A percentile compares a stretch with the other conserved stretches of the same genome.
Conservation (phyloP, 1,140 invertebrate genomes). For the Callitettix versicolor region DNA sequence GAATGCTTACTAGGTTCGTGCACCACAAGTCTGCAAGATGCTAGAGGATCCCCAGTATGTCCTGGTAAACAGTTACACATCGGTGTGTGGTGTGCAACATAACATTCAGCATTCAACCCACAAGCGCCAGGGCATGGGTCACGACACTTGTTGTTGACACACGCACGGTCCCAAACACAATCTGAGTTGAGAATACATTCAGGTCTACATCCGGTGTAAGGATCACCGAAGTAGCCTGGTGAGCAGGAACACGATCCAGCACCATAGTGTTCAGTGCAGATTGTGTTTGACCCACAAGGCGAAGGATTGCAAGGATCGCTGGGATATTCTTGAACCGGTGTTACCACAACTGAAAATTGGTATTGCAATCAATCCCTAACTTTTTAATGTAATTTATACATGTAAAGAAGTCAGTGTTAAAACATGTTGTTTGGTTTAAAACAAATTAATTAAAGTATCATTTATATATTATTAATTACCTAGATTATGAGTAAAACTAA, state of each 20-base stretch:
- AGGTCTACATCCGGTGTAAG: slow-evolving; percentile 66
- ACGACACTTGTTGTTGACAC: slow-evolving; percentile 66
- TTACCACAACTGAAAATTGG: slow-evolving; percentile 35
- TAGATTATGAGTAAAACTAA: too few relatives aligned
- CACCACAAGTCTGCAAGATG: slow-evolving; percentile 42
- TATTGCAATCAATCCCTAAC: too few relatives aligned
- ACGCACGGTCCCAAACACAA: slow-evolving; percentile 67
- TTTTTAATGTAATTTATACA: too few relatives aligned
- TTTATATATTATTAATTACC: too few relatives aligned
- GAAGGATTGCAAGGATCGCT: slow-evolving; percentile 56
- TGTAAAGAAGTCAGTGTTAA: too few relatives aligned
- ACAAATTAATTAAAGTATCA: neutral
- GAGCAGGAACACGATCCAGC: slow-evolving; percentile 54
- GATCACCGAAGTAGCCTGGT: slow-evolving; percentile 63
- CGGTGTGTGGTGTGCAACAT: slow-evolving; percentile 74
- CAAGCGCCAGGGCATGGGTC: slow-evolving; percentile 73
- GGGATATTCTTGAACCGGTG: neutral
- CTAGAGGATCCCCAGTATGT: slow-evolving; percentile 71
- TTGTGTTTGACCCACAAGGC: slow-evolving; percentile 68
- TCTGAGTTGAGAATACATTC: slow-evolving; percentile 71
- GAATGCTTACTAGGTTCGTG: slow-evolving; percentile 25
- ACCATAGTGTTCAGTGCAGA: slow-evolving; percentile 42
- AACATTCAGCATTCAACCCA: slow-evolving; percentile 72
- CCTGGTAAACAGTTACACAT: slow-evolving; percentile 64
- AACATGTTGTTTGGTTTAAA: too few relatives aligned